Evolutionary conservation across 2,797 vertebrate genomes (phyloP), one percentile per base, ranked within the genome.

Genomic region (Steatocranus sp.): DNA sequence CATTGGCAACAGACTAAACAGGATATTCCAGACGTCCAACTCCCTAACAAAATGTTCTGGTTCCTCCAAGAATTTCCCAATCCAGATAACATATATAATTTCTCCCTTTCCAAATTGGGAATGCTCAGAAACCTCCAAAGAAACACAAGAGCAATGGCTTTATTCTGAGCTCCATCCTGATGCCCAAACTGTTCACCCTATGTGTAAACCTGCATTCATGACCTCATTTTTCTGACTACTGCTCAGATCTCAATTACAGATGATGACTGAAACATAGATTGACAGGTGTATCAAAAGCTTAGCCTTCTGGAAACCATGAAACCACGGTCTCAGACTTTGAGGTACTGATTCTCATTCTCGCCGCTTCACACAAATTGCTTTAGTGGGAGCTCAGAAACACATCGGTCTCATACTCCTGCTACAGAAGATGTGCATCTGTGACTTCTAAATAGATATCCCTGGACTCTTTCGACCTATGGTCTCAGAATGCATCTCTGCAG

Each of bases 361-460:
- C 15, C 9, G 7, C 41, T 46, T 46, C 38, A 27, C 38, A 70
- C 41, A 73, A 1, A 73, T 18, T 30, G 17, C 41, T 73, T 30
- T 18, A 73, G 25, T n/a, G 10, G 3, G 10, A 73, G 41, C 66
- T 70, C 9, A 43, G 25, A 30, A 73, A 30, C 7, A 30, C 43
- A 30, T 73, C 68, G 4, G 17, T 48, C 17, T 73, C 25, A 73
- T 30, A 18, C 41, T 12, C 17, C 25, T 73, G 41, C 85, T 74
- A 50, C 66, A 80, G 83, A 91, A 86, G 87, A 90, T 56, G 89
- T 90, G 89, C 80, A 89, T 89, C 79, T 80, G 50, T 77, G 79
- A 86, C 87, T 85, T 87, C 87, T 74, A 87, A 91, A 93, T 84
- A 92, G 89, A 91, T 89, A 90, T 91, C 78, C 68, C 75, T 79